Conservation (phyloP, 2,888 invertebrate species). For the Colostygia pectinataria region DNA sequence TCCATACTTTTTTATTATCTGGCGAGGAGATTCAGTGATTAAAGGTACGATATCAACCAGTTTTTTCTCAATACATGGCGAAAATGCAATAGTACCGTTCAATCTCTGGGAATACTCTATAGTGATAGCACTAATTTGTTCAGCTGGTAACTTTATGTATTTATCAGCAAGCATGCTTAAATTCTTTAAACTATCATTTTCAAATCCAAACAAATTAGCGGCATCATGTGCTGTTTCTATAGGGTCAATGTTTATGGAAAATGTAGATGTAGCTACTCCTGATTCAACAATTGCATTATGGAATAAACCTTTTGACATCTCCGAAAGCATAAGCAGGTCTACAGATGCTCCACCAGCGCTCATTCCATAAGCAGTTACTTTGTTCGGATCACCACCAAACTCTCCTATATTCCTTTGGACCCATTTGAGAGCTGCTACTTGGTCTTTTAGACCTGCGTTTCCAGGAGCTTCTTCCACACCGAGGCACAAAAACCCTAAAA, state of each 20-base stretch:
- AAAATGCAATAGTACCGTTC: slow-evolving; percentile 47
- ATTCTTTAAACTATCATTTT: too few relatives aligned
- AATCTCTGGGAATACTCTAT: slow-evolving; percentile 39
- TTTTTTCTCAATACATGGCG: slow-evolving; percentile 45
- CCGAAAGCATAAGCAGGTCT: slow-evolving; percentile 44
- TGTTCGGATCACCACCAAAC: slow-evolving; percentile 49
- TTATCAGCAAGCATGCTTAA: slow-evolving; percentile 28
- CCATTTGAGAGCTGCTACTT: slow-evolving; percentile 49
- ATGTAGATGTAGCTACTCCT: slow-evolving; percentile 39
- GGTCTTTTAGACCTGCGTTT: slow-evolving; percentile 54
- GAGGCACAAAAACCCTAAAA: slow-evolving; percentile 48
- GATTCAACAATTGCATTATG: slow-evolving; percentile 47
- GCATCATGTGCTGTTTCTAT: slow-evolving; percentile 37
- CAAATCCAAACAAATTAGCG: slow-evolving; percentile 18
- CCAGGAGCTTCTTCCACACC: slow-evolving; percentile 48
- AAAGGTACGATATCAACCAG: slow-evolving; percentile 31
- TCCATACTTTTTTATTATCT: slow-evolving; percentile 31
- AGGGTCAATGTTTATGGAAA: slow-evolving; percentile 40
- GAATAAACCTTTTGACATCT: slow-evolving; percentile 43
- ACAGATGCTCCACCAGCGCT: slow-evolving; percentile 53
- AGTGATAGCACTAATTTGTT: slow-evolving; percentile 33
- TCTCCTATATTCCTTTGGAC: slow-evolving; percentile 44
- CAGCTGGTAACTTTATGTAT: slow-evolving; percentile 34
- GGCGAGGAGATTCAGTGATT: slow-evolving; percentile 33
- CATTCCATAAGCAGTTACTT: slow-evolving; percentile 54